Evolutionary conservation across 2,113 vertebrate species (phyloP), one percentile per base, ranked within the genome.

Genomic region (Brachyistius frenatus): DNA sequence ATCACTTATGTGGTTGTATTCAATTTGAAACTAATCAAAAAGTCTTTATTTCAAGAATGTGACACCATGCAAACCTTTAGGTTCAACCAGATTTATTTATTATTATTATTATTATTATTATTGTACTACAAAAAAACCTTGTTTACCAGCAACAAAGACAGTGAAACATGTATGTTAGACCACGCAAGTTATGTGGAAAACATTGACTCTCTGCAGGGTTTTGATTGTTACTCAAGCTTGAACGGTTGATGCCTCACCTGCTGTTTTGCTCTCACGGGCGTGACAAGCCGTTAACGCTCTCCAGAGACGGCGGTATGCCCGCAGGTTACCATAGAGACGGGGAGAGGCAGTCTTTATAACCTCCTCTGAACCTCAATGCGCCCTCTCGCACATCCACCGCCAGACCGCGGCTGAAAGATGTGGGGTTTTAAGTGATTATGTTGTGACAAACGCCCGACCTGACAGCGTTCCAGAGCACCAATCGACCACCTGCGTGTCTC

Each of bases 301-400:
- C 71, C 77, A 87, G 88, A 87, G 71, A 46, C 33, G 46, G 71
- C 67, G 50, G 81, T 83, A 81, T 78, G 75, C 78, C 72, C 86
- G 86, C 87, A 65, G 83, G 93, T 95, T 94, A 83, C 93, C 93
- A 94, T 94, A 91, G 94, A 90, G 88, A 94, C 91, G 7, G 78
- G 77, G 75, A 71, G 75, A 88, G 88, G 82, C 89, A 47, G 33
- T 58, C 44, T 70, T 11, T 64, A 47, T 41, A 44, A 78, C 83
- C 84, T 86, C 85, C 66, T 64, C 53, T 52, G 5, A 39, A 10
- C 37, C 33, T 70, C 70, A 57, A 39, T 58, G 79, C 58, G 36
- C 54, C 33, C 67, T 37, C 76, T 80, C 60, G 50, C 15, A 41
- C 37, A 37, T 44, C 54, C 41, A 36, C 54, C 32, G 8, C 10